A percentile compares a stretch with the other conserved stretches of the same genome.
Evolutionary conservation across 1,140 invertebrate genomes (phyloP).

Genomic region (Cydia splendana): DNA sequence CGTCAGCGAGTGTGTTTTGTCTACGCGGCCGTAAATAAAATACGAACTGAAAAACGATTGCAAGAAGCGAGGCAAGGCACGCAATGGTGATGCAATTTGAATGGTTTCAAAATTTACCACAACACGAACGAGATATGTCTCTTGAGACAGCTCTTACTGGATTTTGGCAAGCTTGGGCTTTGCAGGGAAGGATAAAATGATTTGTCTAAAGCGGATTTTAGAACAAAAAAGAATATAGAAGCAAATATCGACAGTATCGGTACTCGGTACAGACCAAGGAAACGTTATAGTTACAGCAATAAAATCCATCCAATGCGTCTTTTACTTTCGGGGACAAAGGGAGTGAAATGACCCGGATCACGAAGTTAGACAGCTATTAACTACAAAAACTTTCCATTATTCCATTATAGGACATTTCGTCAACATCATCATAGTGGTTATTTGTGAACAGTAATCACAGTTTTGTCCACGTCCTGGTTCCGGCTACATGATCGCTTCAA

Average conservation of each 20-base stretch:
- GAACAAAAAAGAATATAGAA: not conserved
- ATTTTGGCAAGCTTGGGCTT: not conserved
- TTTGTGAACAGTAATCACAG: slow-evolving; percentile 2
- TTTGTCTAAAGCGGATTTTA: no score
- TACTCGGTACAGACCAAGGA: no score
- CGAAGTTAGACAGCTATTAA: not conserved
- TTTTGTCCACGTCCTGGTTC: not conserved
- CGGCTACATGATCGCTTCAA: not conserved
- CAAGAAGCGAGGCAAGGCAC: not conserved
- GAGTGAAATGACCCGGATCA: not conserved
- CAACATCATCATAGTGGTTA: not conserved
- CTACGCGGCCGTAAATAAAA: not conserved
- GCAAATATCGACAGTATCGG: no score
- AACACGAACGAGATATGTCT: not conserved
- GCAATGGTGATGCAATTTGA: slow-evolving; percentile 17
- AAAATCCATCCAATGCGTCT: no score
- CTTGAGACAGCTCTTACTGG: not conserved
- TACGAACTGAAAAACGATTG: not conserved
- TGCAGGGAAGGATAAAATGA: not conserved
- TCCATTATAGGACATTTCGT: not conserved
- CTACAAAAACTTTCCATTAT: not conserved
- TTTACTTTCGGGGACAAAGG: no score
- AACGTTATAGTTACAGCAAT: not conserved
- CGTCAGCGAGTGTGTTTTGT: slow-evolving; percentile 9
- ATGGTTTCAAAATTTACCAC: slow-evolving; percentile 15